Conservation (phyloP, 2,113 vertebrate genomes). For the Acanthisitta chloris region DNA sequence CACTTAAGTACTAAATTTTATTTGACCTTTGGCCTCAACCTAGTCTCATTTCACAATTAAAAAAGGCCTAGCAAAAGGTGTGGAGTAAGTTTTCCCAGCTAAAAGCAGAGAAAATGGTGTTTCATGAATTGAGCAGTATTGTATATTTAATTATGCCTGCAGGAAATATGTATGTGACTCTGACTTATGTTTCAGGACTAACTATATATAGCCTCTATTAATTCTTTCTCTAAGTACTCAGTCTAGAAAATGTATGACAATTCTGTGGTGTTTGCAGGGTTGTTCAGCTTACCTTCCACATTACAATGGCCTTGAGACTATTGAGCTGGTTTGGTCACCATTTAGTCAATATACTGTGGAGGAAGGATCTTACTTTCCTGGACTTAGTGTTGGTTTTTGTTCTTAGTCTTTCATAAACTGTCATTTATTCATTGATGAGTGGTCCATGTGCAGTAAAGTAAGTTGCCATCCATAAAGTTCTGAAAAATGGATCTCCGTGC, state of each 20-base stretch:
- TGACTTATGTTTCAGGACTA: background rate
- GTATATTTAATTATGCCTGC: background rate
- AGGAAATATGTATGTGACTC: background rate
- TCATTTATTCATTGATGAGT: background rate
- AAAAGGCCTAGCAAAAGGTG: background rate
- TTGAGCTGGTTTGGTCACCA: background rate
- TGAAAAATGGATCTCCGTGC: background rate
- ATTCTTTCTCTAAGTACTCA: background rate
- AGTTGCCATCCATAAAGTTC: background rate
- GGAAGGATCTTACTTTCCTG: background rate
- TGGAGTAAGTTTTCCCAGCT: background rate
- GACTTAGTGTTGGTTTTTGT: background rate
- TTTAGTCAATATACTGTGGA: background rate
- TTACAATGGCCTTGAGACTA: background rate
- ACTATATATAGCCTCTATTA: background rate
- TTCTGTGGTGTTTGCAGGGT: background rate
- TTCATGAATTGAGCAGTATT: background rate
- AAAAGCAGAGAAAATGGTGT: background rate
- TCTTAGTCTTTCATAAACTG: background rate
- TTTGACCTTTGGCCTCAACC: background rate
- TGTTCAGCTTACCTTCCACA: background rate
- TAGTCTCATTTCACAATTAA: background rate
- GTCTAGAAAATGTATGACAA: background rate
- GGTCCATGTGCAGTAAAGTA: background rate
- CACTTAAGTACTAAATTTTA: background rate